Conservation (phyloP, 2,797 vertebrate species). For the Chloroceryle amazona region DNA sequence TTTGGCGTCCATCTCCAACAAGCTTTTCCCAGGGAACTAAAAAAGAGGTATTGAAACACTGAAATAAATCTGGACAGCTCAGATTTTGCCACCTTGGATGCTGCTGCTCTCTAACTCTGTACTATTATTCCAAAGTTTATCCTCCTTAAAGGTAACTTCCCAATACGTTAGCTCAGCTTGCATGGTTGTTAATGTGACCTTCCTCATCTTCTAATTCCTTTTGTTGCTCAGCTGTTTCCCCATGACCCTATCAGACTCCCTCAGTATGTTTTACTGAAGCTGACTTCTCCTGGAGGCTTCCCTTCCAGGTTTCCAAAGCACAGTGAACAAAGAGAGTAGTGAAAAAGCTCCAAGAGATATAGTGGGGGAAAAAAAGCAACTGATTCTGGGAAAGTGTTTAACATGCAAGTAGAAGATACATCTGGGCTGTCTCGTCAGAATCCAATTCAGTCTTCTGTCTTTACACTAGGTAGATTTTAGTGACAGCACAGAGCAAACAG, state of each 20-base stretch:
- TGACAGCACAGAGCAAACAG: neutral
- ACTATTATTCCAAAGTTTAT: neutral
- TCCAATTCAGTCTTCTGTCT: neutral
- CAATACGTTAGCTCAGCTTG: neutral
- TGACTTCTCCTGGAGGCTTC: neutral
- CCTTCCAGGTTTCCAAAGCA: neutral
- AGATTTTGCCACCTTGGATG: neutral
- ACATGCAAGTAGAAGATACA: neutral
- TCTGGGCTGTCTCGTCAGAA: neutral
- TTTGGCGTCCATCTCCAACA: neutral
- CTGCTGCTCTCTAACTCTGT: neutral
- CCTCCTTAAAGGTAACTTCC: neutral
- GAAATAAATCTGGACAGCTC: neutral
- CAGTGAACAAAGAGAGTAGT: neutral
- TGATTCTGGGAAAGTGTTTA: neutral
- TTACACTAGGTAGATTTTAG: neutral
- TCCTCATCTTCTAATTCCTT: neutral
- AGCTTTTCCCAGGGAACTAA: neutral
- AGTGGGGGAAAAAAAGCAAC: neutral
- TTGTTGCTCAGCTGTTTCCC: neutral
- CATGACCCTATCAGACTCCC: neutral
- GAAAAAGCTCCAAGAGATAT: neutral
- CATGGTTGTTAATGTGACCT: neutral
- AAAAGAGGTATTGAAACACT: neutral
- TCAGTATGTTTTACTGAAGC: neutral